A percentile compares a stretch with the other conserved stretches of the same genome.
phyloP scores from a whole-genome alignment of 2,113 vertebrate species.

The Bubo scandiacus region DNA sequence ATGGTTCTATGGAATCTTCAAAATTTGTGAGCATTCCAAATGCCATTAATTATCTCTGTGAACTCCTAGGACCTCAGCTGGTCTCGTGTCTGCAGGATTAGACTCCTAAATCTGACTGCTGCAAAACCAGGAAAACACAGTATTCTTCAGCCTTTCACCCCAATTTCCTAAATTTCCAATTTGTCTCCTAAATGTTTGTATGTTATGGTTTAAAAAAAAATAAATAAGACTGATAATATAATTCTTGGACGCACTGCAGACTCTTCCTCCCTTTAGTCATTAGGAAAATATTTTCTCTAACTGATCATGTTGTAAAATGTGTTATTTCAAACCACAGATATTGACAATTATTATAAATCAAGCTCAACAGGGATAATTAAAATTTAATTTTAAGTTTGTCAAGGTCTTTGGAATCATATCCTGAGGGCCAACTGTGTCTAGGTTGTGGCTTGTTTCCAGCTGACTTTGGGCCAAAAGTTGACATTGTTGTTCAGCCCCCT shows the following conservation, averaged over 20 bases:
- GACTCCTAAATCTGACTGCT: neutral
- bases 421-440: neutral
- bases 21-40: neutral
- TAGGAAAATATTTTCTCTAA: constrained; percentile 63
- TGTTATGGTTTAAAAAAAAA: constrained; percentile 59
- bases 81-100: neutral
- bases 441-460: constrained; percentile 52
- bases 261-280: constrained; percentile 57
- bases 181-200: constrained; percentile 25
- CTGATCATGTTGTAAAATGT: constrained; percentile 48
- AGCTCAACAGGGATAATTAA: constrained; percentile 51
- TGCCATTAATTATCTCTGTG: neutral
- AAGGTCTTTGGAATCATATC: constrained; percentile 25
- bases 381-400: constrained; percentile 53
- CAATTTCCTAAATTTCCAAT: neutral
- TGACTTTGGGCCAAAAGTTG: constrained; percentile 47
- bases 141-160: constrained; percentile 35
- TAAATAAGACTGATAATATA: constrained; percentile 66
- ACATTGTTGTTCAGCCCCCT: neutral
- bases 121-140: constrained; percentile 9
- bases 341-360: constrained; percentile 67
- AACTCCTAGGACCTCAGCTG: neutral
- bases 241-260: constrained; percentile 44
- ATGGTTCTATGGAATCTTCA: neutral
- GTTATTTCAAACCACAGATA: constrained; percentile 65